Base-by-base conservation (phyloP, 2,113 vertebrate genomes). In the Mustela nigripes region DNA sequence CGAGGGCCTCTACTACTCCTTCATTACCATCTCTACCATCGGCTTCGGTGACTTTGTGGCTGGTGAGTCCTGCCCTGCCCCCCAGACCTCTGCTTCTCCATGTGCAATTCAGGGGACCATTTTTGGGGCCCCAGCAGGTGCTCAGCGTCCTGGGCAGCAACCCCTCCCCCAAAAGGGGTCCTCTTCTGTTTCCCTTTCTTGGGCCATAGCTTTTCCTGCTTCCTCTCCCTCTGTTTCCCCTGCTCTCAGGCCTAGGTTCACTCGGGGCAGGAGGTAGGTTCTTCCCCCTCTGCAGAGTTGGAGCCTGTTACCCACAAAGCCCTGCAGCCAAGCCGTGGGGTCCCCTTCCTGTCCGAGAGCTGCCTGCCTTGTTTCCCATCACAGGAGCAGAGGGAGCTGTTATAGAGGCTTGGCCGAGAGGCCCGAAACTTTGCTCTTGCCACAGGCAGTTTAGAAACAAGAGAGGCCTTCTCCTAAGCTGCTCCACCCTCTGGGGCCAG, bases 1-100 rank as follows among this genome's bases (percentile, higher is more conserved):
- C 4, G 99, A 99, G 98, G 99, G 99, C 63, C 99, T 99, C 96
- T 99, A 99, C 98, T 99, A 99, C 98, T 99, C 99, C 33, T 99
- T 99, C 95, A 99, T 99, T 98, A 99, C 99, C 83, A 99, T 99
- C 98, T 99, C 99, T 86, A 99, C 99, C 92, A 99, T 99, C 90
- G 99, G 99, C 96, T 99, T 99, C 95, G 99, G 99, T 74, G 99
- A 99, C 98, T 99, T 99, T 58, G 99, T 99, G 74, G 99, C 99
- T 90, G 99, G 99, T 99, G 96, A 97, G 98, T 98, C 94, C 65
- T 60, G 21, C 36, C 36, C 50, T 92, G 92, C 39, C 39, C n/a
- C 56, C 50, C 31, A 19, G 3, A 53, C 39, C 50, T 71, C 36
- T 74, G 67, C 39, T 58, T 62, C n/a, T 73, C 24, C 42, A 26